Percentiles rank a stretch among this genome's conserved stretches.
These are phyloP conservation scores for Drosophila fungiperda DNA, from an alignment of 2,888 invertebrate genomes.

Conservation along the genomic window DNA sequence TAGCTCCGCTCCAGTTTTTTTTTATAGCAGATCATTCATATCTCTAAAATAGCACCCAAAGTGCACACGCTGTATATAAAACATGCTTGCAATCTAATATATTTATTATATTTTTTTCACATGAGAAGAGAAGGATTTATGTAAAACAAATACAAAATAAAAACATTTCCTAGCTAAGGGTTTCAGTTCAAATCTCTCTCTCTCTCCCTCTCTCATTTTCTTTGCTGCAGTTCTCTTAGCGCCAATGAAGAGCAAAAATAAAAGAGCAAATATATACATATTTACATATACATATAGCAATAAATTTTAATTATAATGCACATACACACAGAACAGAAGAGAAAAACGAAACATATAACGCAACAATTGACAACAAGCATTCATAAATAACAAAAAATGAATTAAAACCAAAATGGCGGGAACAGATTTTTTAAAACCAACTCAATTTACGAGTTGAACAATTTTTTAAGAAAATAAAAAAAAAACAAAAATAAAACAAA, in stretches of 20 bases:
- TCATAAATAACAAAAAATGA: conserved; percentile 60
- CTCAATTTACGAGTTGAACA: conserved; percentile 59
- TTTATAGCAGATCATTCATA: conserved; percentile 39
- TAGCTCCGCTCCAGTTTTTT: conserved; percentile 26
- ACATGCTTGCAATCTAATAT: conserved; percentile 40
- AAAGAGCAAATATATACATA: conserved; percentile 46
- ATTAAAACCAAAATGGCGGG: conserved; percentile 80
- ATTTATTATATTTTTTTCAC: not conserved
- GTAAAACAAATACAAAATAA: conserved; percentile 6
- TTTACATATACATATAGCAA: conserved; percentile 44
- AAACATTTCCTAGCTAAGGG: conserved; percentile 75
- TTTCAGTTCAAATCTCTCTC: conserved; percentile 65
- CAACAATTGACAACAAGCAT: conserved; percentile 61
- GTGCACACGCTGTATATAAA: conserved; percentile 60
- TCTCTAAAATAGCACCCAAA: conserved; percentile 38
- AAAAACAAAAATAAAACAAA: conserved; percentile 37
- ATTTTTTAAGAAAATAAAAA: conserved; percentile 57
- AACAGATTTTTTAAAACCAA: conserved; percentile 72
- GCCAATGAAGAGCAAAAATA: conserved; percentile 21
- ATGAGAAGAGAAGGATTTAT: conserved; percentile 3
- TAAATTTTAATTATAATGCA: conserved; percentile 46
- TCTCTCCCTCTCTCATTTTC: conserved; percentile 21
- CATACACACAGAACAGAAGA: conserved; percentile 33
- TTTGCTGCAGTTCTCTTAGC: conserved; percentile 26
- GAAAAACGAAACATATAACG: conserved; percentile 38